Evolutionary conservation across 1,140 invertebrate genomes (phyloP).

Genomic region (Pseudomyrmex flavicornis): DNA sequence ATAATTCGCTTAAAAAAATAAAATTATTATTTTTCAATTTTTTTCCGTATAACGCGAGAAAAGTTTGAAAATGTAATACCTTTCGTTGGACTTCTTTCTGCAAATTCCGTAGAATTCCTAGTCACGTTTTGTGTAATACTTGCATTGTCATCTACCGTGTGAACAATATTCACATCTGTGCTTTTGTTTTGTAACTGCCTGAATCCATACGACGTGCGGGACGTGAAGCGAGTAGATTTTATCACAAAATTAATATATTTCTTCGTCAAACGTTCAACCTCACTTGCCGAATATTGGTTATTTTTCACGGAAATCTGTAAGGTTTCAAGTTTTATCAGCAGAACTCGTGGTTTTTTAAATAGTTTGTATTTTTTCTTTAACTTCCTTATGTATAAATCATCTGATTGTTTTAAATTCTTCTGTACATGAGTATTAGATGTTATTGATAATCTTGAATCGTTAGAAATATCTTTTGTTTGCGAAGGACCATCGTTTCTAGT

Average conservation of each 20-base stretch:
- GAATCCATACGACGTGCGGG: neutral
- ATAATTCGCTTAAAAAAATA: too few species aligned
- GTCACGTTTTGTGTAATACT: neutral
- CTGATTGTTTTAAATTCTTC: neutral
- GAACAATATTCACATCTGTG: neutral
- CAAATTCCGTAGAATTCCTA: neutral
- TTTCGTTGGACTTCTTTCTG: neutral
- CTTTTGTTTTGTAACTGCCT: neutral
- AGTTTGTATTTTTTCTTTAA: slow-evolving; percentile 32
- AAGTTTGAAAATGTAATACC: neutral
- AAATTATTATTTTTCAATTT: too few species aligned
- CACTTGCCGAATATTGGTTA: slow-evolving; percentile 58
- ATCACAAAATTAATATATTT: slow-evolving; percentile 55
- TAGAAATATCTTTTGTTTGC: neutral
- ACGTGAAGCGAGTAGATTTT: slow-evolving; percentile 48
- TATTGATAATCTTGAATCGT: neutral
- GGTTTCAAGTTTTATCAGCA: slow-evolving; percentile 64
- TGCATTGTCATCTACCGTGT: neutral
- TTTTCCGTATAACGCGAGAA: neutral
- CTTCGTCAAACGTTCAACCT: slow-evolving; percentile 59
- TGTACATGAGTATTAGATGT: neutral
- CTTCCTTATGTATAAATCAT: neutral
- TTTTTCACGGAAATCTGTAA: slow-evolving; percentile 34
- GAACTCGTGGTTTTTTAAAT: slow-evolving; percentile 31
- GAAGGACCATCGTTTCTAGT: neutral